A percentile compares a stretch with the other conserved stretches of the same genome.
phyloP scores from a whole-genome alignment of 2,113 vertebrate genomes.

The Sebastes fasciatus region DNA sequence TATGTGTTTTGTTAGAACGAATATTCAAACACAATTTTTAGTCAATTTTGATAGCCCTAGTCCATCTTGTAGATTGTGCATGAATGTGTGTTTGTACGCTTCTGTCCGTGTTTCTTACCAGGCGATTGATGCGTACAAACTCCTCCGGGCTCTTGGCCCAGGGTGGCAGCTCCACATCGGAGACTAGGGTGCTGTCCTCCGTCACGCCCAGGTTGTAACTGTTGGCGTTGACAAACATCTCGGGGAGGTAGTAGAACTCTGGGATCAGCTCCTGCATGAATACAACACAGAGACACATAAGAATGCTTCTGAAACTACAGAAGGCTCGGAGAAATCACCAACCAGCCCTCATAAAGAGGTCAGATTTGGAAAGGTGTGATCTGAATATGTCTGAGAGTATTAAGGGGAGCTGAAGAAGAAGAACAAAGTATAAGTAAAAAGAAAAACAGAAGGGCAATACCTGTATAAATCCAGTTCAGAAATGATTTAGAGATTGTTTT shows the following conservation, averaged over 20 bases:
- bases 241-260: slow-evolving; percentile 99
- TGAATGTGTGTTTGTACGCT: not conserved
- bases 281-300: slow-evolving; percentile 9
- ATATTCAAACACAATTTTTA: too few species aligned
- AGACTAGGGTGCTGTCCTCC: slow-evolving; percentile 95
- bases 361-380: slow-evolving; percentile 5
- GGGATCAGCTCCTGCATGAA: slow-evolving; percentile 93
- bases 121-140: slow-evolving; percentile 96
- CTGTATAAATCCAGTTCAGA: slow-evolving; percentile 16
- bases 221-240: slow-evolving; percentile 99
- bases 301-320: slow-evolving; percentile 5
- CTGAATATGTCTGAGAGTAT: not conserved
- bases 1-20: too few species aligned
- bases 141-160: slow-evolving; percentile 99
- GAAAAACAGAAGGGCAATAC: not conserved
- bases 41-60: too few species aligned
- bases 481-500: slow-evolving; percentile 27
- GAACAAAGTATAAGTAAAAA: not conserved
- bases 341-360: not conserved
- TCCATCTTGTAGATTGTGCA: not conserved
- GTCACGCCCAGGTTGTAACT: slow-evolving; percentile 97
- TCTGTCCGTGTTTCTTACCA: slow-evolving; percentile 82
- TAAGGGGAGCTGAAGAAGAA: not conserved
- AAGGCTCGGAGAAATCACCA: not conserved
- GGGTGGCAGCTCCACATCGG: slow-evolving; percentile 96